Percentiles rank a stretch among this genome's conserved stretches.
phyloP scores from a whole-genome alignment of 1,140 invertebrate genomes.

The Ips nitidus region DNA sequence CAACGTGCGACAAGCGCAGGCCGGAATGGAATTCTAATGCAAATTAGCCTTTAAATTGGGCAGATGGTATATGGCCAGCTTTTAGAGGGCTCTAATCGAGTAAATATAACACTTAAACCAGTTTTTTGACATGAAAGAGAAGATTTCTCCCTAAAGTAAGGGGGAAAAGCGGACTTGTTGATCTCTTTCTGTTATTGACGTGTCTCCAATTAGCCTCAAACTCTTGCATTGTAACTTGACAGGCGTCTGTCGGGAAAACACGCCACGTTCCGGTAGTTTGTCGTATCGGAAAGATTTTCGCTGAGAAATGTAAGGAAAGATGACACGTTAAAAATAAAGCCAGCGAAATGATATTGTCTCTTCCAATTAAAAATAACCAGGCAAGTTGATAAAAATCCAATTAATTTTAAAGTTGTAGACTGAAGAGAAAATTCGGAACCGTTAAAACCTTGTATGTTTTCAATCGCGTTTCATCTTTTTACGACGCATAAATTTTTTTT shows the following conservation, averaged over 20 bases:
- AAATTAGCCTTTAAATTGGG: slow-evolving; percentile 2
- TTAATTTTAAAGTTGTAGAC: not conserved
- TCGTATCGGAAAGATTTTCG: not conserved
- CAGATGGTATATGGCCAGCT: not conserved
- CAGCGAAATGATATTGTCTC: not conserved
- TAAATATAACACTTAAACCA: no score
- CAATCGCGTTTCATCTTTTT: not conserved
- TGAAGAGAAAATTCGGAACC: not conserved
- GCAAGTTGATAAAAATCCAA: not conserved
- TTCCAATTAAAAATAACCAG: not conserved
- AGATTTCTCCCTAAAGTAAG: no score
- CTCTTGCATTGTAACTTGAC: not conserved
- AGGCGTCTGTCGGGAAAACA: not conserved
- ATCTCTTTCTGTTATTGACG: not conserved
- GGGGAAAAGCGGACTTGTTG: not conserved
- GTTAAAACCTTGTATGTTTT: not conserved
- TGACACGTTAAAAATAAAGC: not conserved
- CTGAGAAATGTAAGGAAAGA: not conserved
- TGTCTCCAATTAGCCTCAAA: not conserved
- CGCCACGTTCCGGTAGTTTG: slow-evolving; percentile 1
- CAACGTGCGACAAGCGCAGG: not conserved
- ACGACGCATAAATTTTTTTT: not conserved
- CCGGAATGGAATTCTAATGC: slow-evolving; percentile 2
- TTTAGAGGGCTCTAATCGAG: not conserved
- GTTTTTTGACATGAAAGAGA: no score